These are phyloP conservation scores for Ictalurus punctatus DNA, from an alignment of 2,113 vertebrate species.

Conservation along the genomic window DNA sequence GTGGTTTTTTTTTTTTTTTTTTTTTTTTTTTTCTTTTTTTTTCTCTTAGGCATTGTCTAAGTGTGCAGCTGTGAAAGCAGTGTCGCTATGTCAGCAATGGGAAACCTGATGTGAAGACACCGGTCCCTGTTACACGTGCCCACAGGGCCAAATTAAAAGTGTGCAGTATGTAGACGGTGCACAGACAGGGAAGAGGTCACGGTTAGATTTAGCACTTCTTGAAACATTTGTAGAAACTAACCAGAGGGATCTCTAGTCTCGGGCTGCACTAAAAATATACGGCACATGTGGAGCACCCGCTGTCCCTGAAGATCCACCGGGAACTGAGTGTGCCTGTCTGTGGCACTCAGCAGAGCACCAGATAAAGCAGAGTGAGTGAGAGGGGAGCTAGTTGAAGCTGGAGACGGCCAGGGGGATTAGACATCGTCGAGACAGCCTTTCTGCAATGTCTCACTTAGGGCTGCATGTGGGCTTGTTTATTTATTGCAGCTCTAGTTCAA, in stretches of 20 bases:
- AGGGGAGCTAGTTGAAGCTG: constrained; percentile 27
- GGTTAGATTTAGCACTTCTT: constrained; percentile 58
- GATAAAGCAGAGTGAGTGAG: constrained; percentile 42
- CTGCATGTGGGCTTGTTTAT: constrained; percentile 13
- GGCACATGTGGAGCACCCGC: constrained; percentile 47
- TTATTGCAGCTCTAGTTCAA: no score
- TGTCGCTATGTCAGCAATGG: constrained; percentile 27
- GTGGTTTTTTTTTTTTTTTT: no score
- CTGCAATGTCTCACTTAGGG: constrained; percentile 13
- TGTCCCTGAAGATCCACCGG: constrained; percentile 46
- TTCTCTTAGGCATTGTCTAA: constrained; percentile 10
- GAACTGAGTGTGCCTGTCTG: constrained; percentile 39
- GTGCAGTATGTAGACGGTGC: constrained; percentile 38
- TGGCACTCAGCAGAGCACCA: constrained; percentile 26
- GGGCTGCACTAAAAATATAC: constrained; percentile 59
- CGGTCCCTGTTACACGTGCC: constrained; percentile 30
- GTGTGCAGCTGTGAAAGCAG: constrained; percentile 10
- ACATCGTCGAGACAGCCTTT: background rate
- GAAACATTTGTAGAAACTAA: constrained; percentile 56
- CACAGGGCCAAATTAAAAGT: constrained; percentile 58
- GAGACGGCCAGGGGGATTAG: constrained; percentile 27
- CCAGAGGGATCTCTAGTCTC: constrained; percentile 52
- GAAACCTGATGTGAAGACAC: constrained; percentile 34
- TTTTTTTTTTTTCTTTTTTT: no score
- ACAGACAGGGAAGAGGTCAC: constrained; percentile 50